Conservation (phyloP, 2,113 vertebrate species). For the Pelvicachromis taeniatus region DNA sequence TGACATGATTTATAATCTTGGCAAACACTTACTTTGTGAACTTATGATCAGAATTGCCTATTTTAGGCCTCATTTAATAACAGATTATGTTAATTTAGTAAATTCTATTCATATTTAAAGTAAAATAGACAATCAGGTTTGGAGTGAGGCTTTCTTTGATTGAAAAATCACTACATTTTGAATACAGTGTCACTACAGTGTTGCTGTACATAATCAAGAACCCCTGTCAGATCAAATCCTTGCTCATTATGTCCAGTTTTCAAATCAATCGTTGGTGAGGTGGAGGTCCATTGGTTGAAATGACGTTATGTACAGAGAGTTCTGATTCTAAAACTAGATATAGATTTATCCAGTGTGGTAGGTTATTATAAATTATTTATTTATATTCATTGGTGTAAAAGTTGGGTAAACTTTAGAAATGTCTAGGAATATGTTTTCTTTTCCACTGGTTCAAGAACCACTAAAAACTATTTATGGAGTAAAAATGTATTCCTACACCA, state of each 20-base stretch:
- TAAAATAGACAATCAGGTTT: background rate
- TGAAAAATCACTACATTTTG: background rate
- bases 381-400: background rate
- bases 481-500: background rate
- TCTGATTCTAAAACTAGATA: background rate
- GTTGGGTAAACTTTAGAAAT: background rate
- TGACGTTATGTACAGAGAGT: background rate
- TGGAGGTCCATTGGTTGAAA: background rate
- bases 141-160: background rate
- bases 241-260: background rate
- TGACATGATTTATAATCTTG: background rate
- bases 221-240: background rate
- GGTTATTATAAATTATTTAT: background rate
- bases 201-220: background rate
- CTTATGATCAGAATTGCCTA: background rate
- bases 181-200: background rate
- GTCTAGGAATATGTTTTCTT: background rate
- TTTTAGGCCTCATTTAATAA: background rate
- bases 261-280: background rate
- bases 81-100: background rate
- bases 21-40: background rate
- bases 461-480: background rate
- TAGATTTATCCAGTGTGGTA: background rate
- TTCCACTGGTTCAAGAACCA: background rate
- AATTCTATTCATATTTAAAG: background rate